Base-by-base conservation (phyloP, 2,113 vertebrate species). In the Pterophyllum scalare region DNA sequence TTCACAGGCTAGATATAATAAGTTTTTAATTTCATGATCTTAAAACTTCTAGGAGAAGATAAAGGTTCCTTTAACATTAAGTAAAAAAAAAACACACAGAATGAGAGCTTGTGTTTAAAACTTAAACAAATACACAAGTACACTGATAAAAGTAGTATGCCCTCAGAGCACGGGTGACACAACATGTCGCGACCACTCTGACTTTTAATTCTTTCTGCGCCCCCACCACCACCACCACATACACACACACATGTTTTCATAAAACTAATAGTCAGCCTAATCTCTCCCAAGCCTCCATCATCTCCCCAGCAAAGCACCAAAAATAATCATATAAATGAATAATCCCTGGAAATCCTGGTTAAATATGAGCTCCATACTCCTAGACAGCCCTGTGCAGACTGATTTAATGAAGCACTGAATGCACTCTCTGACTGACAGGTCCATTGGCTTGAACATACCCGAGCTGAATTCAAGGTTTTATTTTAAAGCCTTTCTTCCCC, bases 321-420 rank as follows among this genome's bases (percentile, higher is more conserved):
- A 89, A 88, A 93, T 94, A 93, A 94, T 94, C 87, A 93, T 89
- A 91, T 93, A 89, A 92, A 91, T 88, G 74, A 88, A 82, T 94
- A 94, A 95, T 94, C 93, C 92, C 75, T 85, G 85, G 70, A 93
- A 94, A 94, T 93, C 92, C 93, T 84, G 62, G 77, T 90, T 90
- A 88, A 93, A 92, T 80, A 89, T 81, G 83, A 90, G 88, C 80
- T 38, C 28, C 33, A 24, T n/a, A 57, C 75, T 92, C 85, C 87
- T 90, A 75, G 88, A 90, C 75, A 81, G 86, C 77, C 75, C 56
- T 62, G 46, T 38, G 84, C 35, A 81, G 86, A 79, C 43, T 86
- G 84, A 81, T 84, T 85, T 78, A 87, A 90, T 87, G 57, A 80
- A 49, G 54, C 12, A 2, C 43, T 2, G n/a, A 26, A 70, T 43